phyloP scores from a whole-genome alignment of 2,113 vertebrate genomes.

The Dipodomys spectabilis region DNA sequence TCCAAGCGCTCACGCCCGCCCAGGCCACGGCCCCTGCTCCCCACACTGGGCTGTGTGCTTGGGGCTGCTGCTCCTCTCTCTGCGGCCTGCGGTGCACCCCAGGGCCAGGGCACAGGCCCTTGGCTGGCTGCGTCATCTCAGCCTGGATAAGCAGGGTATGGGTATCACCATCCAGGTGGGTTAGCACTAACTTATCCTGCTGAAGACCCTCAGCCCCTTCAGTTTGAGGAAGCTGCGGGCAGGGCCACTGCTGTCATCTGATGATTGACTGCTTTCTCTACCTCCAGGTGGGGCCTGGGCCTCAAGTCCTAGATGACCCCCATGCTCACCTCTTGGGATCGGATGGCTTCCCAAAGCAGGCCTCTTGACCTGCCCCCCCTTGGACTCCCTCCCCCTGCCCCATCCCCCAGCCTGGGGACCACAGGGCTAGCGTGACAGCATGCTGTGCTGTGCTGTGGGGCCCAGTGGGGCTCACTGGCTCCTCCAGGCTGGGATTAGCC shows the following conservation, averaged over 20 bases:
- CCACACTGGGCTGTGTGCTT: accelerated
- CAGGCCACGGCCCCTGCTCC: accelerated
- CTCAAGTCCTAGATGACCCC: conserved; percentile 83
- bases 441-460: not conserved
- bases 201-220: not conserved
- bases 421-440: accelerated
- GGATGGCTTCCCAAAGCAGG: conserved; percentile 83
- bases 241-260: too few relatives aligned
- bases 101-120: not conserved
- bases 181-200: too few relatives aligned
- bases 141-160: too few relatives aligned
- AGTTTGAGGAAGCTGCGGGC: not conserved
- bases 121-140: not conserved
- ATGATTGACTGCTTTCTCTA: not conserved
- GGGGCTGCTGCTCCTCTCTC: not conserved
- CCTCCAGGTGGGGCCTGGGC: conserved; percentile 89
- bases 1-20: too few relatives aligned
- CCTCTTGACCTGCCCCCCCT: conserved; percentile 52
- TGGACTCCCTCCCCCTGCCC: too few relatives aligned
- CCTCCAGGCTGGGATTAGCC: too few relatives aligned
- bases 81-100: not conserved
- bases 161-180: not conserved
- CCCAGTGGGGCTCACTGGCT: too few relatives aligned
- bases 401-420: not conserved
- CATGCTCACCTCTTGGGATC: conserved; percentile 86